Evolutionary conservation across 1,140 invertebrate species (phyloP).

Genomic region (Cotesia glomerata): DNA sequence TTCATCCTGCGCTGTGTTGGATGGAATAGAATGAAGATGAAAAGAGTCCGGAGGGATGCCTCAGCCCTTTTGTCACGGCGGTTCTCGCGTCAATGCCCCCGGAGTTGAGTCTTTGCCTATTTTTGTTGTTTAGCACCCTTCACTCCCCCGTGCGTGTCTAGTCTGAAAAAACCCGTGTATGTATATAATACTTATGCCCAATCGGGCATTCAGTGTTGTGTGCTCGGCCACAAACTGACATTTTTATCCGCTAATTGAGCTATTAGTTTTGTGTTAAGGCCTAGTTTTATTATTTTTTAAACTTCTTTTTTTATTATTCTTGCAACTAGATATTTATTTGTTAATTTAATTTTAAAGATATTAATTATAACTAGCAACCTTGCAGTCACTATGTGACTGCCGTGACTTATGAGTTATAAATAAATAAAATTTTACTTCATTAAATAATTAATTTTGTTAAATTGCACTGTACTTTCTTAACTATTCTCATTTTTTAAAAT

Average conservation of each 20-base stretch:
- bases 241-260: constrained; percentile 12
- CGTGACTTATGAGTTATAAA: too few relatives aligned
- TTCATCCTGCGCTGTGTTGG: constrained; percentile 14
- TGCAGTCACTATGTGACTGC: too few relatives aligned
- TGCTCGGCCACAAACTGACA: constrained; percentile 4
- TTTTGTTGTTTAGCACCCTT: constrained; percentile 32
- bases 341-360: too few relatives aligned
- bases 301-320: neutral
- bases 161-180: neutral
- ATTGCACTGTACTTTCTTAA: too few relatives aligned
- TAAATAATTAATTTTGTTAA: too few relatives aligned
- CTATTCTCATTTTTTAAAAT: too few relatives aligned
- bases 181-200: too few relatives aligned
- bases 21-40: neutral
- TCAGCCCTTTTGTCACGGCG: constrained; percentile 61
- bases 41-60: constrained; percentile 49
- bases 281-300: neutral
- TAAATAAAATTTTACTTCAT: too few relatives aligned
- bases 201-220: neutral
- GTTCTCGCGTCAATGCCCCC: constrained; percentile 63
- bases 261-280: neutral
- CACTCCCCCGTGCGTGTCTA: constrained; percentile 6
- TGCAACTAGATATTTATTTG: neutral
- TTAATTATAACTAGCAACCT: too few relatives aligned
- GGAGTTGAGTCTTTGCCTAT: constrained; percentile 44